Conservation (phyloP, 2,113 vertebrate species). For the Lonchura striata region DNA sequence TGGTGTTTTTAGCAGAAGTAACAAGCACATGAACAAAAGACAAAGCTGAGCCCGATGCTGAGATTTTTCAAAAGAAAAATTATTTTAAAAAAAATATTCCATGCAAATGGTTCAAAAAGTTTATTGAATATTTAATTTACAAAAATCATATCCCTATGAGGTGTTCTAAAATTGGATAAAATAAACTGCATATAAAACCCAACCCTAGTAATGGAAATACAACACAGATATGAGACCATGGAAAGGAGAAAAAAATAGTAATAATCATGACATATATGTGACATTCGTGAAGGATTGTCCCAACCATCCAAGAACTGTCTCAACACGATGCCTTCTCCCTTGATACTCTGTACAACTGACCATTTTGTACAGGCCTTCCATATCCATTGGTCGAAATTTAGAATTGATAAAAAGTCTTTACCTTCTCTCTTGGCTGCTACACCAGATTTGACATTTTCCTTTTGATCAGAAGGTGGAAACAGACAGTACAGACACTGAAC, state of each 20-base stretch:
- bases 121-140: constrained; percentile 80
- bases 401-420: neutral
- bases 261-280: neutral
- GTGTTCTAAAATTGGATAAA: constrained; percentile 80
- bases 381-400: constrained; percentile 2
- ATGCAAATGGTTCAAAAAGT: constrained; percentile 68
- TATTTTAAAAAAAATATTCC: neutral
- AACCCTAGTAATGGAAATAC: constrained; percentile 57
- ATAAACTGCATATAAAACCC: constrained; percentile 84
- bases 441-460: neutral
- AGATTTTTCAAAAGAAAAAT: neutral
- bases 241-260: neutral
- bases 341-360: neutral
- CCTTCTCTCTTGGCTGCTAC: neutral
- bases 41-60: neutral
- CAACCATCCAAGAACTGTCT: neutral
- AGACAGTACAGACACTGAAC: constrained; percentile 51
- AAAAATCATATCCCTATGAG: constrained; percentile 79
- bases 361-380: neutral
- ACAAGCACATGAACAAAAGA: neutral
- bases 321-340: neutral
- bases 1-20: neutral
- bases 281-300: constrained; percentile 57
- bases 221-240: constrained; percentile 19
- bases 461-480: constrained; percentile 33